phyloP scores from a whole-genome alignment of 2,888 invertebrate genomes.

The Caenorhabditis zanzibari region DNA sequence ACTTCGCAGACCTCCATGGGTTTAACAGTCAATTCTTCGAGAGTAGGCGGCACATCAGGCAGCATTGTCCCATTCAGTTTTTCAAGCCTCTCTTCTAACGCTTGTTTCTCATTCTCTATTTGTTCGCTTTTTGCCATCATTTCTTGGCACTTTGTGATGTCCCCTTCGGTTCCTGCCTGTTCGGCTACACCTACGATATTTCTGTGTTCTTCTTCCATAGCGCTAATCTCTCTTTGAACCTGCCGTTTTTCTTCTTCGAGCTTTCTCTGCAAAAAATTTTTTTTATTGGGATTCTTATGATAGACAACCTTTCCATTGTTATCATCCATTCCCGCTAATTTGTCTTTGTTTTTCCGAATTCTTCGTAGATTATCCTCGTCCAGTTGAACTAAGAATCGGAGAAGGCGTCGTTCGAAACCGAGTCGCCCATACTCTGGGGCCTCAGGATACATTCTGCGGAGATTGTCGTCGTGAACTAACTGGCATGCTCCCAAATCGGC shows the following conservation, averaged over 20 bases:
- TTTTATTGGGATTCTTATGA: not conserved
- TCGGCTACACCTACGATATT: slow-evolving; percentile 59
- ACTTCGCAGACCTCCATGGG: slow-evolving; percentile 91
- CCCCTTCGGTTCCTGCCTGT: slow-evolving; percentile 67
- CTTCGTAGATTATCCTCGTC: slow-evolving; percentile 77
- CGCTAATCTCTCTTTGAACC: slow-evolving; percentile 54
- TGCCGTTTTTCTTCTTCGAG: slow-evolving; percentile 68
- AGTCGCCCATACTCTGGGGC: slow-evolving; percentile 73
- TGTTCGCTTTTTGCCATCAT: slow-evolving; percentile 60
- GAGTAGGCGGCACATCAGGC: slow-evolving; percentile 13
- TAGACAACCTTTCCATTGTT: slow-evolving; percentile 53
- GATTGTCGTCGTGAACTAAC: slow-evolving; percentile 96
- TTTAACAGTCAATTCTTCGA: slow-evolving; percentile 65
- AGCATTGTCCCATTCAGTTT: slow-evolving; percentile 19
- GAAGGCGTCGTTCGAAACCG: slow-evolving; percentile 77
- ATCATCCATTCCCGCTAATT: slow-evolving; percentile 65
- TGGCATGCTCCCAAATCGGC: slow-evolving; percentile 96
- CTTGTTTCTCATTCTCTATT: slow-evolving; percentile 41
- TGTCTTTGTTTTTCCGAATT: slow-evolving; percentile 74
- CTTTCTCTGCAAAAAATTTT: slow-evolving; percentile 61
- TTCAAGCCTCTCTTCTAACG: slow-evolving; percentile 35
- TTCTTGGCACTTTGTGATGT: slow-evolving; percentile 63
- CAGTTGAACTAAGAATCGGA: slow-evolving; percentile 67
- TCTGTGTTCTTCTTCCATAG: slow-evolving; percentile 62
- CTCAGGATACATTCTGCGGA: slow-evolving; percentile 88